phyloP scores from a whole-genome alignment of 1,140 invertebrate genomes.

The Achatina immaculata region DNA sequence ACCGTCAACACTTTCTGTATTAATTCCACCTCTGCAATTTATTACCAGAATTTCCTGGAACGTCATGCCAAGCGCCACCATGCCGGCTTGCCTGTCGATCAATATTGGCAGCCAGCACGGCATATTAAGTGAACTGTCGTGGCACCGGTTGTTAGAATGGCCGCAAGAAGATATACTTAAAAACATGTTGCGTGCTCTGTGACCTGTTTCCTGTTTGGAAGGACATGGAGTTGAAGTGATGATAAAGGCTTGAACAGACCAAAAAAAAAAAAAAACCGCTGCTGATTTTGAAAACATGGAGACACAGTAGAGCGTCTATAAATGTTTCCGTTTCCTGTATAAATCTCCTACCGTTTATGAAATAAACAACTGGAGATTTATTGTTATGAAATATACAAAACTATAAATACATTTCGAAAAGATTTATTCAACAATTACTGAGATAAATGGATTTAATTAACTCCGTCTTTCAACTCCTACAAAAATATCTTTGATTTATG shows the following conservation, averaged over 20 bases:
- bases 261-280: no score
- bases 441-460: background rate
- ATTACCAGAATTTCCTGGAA: constrained; percentile 9
- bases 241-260: no score
- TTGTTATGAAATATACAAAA: no score
- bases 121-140: constrained; percentile 11
- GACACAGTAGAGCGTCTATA: no score
- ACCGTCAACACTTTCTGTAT: background rate
- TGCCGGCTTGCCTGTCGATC: background rate
- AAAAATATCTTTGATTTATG: no score
- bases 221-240: no score
- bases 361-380: no score
- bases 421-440: background rate
- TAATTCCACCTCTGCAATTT: constrained; percentile 3
- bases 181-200: background rate
- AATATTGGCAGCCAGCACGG: background rate
- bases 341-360: no score
- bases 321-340: no score
- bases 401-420: no score
- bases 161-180: background rate
- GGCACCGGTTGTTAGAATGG: background rate
- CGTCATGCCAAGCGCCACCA: background rate
- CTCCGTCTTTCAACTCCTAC: background rate
- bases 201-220: background rate
- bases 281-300: no score